Evolutionary conservation across 2,113 vertebrate genomes (phyloP).

Genomic region (Cacatua alba): DNA sequence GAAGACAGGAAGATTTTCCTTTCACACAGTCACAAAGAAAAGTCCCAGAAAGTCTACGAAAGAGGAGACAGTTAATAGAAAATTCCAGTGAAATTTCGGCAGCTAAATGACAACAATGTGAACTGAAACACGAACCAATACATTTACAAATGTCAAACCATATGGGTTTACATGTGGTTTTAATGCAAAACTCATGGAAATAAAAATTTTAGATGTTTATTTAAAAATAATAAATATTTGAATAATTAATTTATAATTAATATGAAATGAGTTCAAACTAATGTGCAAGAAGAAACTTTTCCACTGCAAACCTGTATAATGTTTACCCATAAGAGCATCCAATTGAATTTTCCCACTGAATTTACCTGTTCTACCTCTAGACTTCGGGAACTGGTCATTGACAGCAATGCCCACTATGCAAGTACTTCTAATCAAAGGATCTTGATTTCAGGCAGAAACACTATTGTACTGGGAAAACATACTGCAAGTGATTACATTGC

Average conservation of each 20-base stretch:
- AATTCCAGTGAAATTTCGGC: background rate
- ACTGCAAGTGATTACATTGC: background rate
- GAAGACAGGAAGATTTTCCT: background rate
- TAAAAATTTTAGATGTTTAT: background rate
- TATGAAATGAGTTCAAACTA: background rate
- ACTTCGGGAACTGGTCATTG: background rate
- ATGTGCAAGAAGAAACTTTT: background rate
- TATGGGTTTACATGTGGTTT: background rate
- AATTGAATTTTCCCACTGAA: background rate
- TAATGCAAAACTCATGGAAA: background rate
- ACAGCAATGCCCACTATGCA: background rate
- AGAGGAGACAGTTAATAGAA: background rate
- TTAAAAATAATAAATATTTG: background rate
- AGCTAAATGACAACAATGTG: background rate
- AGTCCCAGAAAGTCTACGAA: background rate
- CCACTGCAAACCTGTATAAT: background rate
- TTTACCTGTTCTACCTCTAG: background rate
- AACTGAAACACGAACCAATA: background rate
- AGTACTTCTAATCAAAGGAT: background rate
- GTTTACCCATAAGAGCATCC: background rate
- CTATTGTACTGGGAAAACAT: background rate
- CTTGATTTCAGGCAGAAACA: background rate
- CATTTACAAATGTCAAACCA: background rate
- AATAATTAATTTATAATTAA: background rate
- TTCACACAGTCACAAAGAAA: background rate